Evolutionary conservation across 30 jellyfish, hydroid and myxozoan genomes (phyloP).

Genomic region (Chrysaora quinquecirrha): DNA sequence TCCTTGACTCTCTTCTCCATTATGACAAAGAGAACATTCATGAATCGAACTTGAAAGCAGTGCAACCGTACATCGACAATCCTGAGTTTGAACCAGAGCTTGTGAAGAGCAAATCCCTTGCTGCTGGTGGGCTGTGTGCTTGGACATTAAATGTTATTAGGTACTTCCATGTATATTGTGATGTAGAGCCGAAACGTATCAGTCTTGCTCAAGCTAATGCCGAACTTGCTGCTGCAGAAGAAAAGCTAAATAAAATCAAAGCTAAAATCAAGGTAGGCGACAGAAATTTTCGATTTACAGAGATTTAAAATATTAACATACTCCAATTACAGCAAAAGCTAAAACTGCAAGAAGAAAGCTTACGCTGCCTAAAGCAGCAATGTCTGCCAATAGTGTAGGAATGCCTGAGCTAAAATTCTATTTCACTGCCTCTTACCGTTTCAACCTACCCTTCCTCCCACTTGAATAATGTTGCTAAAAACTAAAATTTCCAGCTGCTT

Average conservation of each 20-base stretch:
- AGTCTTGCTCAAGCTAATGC: constrained; percentile 99
- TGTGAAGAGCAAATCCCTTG: constrained; percentile 92
- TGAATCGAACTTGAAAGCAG: constrained; percentile 94
- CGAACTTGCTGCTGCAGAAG: constrained; percentile 98
- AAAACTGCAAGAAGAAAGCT: too few species aligned
- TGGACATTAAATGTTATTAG: constrained; percentile 91
- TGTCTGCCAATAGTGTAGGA: too few species aligned
- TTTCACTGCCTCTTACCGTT: too few species aligned
- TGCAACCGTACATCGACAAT: constrained; percentile 84
- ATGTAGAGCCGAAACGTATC: constrained; percentile 96
- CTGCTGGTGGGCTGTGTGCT: constrained; percentile 99
- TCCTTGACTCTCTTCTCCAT: constrained; percentile 86
- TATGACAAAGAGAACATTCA: constrained; percentile 97
- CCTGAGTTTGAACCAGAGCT: constrained; percentile 95
- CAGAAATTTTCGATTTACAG: too few species aligned
- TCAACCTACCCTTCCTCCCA: too few species aligned
- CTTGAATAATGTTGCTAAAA: too few species aligned
- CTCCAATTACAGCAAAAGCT: too few species aligned
- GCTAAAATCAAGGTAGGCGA: constrained; percentile 91
- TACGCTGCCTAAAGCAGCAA: too few species aligned
- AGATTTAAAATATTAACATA: too few species aligned
- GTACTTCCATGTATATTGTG: constrained; percentile 93
- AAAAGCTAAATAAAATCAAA: constrained; percentile 85
- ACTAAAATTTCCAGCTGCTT: too few species aligned
- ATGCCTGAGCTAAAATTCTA: too few species aligned